Evolutionary conservation across 2,113 vertebrate species (phyloP).

Genomic region (Tringa solitaria): DNA sequence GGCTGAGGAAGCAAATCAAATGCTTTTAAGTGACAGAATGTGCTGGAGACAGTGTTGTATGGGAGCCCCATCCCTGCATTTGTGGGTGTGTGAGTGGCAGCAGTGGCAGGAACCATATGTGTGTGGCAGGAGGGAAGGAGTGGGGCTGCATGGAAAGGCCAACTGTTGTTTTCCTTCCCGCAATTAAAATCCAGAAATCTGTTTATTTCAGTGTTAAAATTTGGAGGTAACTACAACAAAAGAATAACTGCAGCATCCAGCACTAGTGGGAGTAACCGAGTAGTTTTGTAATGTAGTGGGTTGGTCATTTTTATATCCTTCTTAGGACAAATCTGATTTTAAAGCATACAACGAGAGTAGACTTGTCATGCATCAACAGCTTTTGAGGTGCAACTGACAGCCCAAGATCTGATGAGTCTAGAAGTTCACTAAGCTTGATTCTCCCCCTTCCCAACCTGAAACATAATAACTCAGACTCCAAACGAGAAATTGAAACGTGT

Average conservation of each 20-base stretch:
- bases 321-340: not conserved
- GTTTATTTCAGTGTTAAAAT: not conserved
- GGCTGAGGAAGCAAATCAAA: not conserved
- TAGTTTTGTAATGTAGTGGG: constrained; percentile 2
- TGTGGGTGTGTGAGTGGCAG: not conserved
- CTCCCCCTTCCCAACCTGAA: not conserved
- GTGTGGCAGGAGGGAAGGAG: not conserved
- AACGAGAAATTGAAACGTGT: not conserved
- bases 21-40: not conserved
- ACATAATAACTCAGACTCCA: not conserved
- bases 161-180: not conserved
- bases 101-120: not conserved
- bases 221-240: not conserved
- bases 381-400: not conserved
- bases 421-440: not conserved
- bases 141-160: not conserved
- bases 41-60: not conserved
- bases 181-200: not conserved
- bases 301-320: not conserved
- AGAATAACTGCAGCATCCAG: not conserved
- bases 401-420: not conserved
- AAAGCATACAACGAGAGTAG: not conserved
- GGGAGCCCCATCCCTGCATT: not conserved
- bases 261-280: not conserved
- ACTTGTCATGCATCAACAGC: not conserved